Evolutionary conservation across 2,113 vertebrate species (phyloP), one percentile per base, ranked within the genome.

Genomic region (Elanus axillaris): DNA sequence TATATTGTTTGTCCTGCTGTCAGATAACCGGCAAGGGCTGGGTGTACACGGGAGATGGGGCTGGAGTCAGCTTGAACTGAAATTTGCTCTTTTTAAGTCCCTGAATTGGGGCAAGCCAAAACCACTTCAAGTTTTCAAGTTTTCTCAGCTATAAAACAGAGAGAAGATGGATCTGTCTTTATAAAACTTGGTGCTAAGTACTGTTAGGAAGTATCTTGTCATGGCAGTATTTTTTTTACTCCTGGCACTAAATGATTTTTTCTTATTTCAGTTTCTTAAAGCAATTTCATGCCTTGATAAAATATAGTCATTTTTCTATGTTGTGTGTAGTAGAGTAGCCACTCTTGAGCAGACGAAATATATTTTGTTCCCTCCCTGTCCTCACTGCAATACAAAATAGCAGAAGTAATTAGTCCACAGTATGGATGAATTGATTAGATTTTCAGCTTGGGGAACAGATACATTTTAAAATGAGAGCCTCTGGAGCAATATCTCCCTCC

Each of bases 351-450:
- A 83, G 45, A 83, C 18, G 8, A 38, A 90, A 73, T 68, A 43
- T 36, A 77, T 95, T 90, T 93, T 88, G 45, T 92, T 91, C 58
- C 36, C 25, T 94, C 25, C 34, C 56, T 95, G 74, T 90, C 71
- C 59, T 93, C 78, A n/a, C 71, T 67, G 85, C 59, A 92, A 50
- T 59, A 84, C 59, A 63, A 93, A 97, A 97, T 68, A 95, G 91
- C 82, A 96, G 81, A 97, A 97, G 91, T 94, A 97, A 97, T 96
- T 98, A 97, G 90, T 45, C 91, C 88, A 55, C 42, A 22, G 79
- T 93, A 93, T 96, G 95, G 96, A 95, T 92, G 96, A 97, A 98
- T 97, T 98, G 95, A 96, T 97, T 97, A 96, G 78, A 92, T 94
- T 98, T 98, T 97, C 94, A 96, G 96, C 95, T 97, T 98, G 86